Conservation (phyloP, 2,113 vertebrate genomes). For the Saguinus midas region DNA sequence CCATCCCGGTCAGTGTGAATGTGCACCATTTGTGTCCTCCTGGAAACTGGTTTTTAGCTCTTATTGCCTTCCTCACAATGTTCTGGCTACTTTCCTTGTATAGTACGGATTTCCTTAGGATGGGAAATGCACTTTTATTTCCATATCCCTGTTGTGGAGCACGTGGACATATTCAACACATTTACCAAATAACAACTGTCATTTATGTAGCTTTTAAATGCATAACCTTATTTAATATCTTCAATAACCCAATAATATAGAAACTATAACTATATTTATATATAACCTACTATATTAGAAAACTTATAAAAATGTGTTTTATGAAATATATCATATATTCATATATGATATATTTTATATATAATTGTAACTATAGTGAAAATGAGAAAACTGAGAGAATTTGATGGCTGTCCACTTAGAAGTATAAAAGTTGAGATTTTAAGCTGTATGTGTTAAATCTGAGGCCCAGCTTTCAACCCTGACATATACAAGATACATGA, state of each 20-base stretch:
- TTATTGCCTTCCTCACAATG: neutral
- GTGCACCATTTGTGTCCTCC: neutral
- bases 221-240: neutral
- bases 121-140: neutral
- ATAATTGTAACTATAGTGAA: constrained; percentile 4
- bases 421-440: neutral
- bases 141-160: neutral
- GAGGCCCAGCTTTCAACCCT: neutral
- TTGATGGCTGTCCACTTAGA: neutral
- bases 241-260: neutral
- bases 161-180: neutral
- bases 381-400: neutral
- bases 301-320: neutral
- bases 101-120: neutral
- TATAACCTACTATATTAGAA: neutral
- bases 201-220: neutral
- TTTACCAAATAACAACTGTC: neutral
- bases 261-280: neutral
- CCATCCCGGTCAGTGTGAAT: neutral
- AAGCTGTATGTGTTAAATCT: neutral
- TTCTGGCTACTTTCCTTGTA: neutral
- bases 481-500: neutral
- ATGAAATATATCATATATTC: neutral
- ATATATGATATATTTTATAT: neutral
- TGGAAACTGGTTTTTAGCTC: neutral